phyloP scores from a whole-genome alignment of 2,888 invertebrate genomes.

The Macrostomum cliftonense region DNA sequence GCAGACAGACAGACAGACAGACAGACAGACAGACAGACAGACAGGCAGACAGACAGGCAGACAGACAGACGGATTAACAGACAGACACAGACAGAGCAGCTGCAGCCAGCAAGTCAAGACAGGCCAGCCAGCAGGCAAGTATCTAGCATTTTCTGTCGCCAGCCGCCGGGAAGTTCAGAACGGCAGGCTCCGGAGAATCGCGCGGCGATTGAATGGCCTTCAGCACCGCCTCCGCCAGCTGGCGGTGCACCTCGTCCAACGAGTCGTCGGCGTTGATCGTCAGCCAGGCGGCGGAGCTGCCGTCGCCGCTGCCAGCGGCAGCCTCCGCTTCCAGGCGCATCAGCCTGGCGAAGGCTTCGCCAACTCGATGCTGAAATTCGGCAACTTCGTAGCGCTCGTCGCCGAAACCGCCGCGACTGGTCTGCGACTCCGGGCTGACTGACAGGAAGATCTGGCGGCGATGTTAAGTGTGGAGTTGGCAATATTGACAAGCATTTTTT shows the following conservation, averaged over 20 bases:
- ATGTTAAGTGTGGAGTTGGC: too few species aligned
- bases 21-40: too few species aligned
- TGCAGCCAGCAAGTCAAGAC: too few species aligned
- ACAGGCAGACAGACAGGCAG: too few species aligned
- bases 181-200: background rate
- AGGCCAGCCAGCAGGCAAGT: too few species aligned
- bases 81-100: too few species aligned
- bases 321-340: slow-evolving; percentile 13
- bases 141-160: background rate
- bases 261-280: background rate
- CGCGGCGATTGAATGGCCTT: background rate
- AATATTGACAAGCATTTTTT: too few species aligned
- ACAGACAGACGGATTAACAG: too few species aligned
- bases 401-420: slow-evolving; percentile 12
- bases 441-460: too few species aligned
- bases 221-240: background rate
- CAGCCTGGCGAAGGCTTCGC: slow-evolving; percentile 47
- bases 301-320: too few species aligned
- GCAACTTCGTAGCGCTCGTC: slow-evolving; percentile 53
- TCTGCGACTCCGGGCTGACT: background rate
- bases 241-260: background rate
- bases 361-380: slow-evolving; percentile 58
- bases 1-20: too few species aligned
- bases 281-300: background rate
- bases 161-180: background rate